Evolutionary conservation across 2,113 vertebrate species (phyloP), one percentile per base, ranked within the genome.

Genomic region (Platichthys flesus): DNA sequence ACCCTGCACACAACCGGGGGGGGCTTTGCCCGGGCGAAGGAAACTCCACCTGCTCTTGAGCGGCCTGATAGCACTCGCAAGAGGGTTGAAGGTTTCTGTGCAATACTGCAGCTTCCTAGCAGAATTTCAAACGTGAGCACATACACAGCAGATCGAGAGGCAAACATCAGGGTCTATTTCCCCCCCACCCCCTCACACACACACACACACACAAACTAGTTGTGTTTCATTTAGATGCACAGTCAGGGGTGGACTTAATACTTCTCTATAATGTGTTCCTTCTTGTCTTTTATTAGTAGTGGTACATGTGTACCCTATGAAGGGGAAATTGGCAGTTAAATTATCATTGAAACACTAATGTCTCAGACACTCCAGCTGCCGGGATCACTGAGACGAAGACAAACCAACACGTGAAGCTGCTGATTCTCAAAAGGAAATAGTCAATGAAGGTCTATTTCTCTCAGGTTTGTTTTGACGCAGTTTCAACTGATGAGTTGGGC

Each of bases 11-110:
- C 54, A 51, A 75, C 52, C 62, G 13, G 20, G 67, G 26, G 26
- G 26, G 76, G 77, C 58, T 20, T 54, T 59, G 61, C 20, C 21
- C 49, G 1, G 60, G 72, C 31, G 71, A 61, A 80, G n/a, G 51
- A 67, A 75, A 83, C 47, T 63, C 61, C 69, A 66, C 23, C 68
- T 54, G 73, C 72, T 81, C 74, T 79, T n/a, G 13, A 67, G 49
- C 21, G 21, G 20, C 51, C 45, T 20, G 85, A 82, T 73, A 82
- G 67, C 77, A 56, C 60, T 63, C 79, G 56, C 63, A 55, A 31
- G 42, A 63, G 69, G 51, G 23, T 52, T 64, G 68, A 73, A 67
- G 67, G 35, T 59, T 80, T 85, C 49, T 20, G 26, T 67, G 58
- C 54, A 74, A 28, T 6, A 9, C 72, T 28, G 49, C 49, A 42